Evolutionary conservation across 2,888 invertebrate species (phyloP), one percentile per base, ranked within the genome.

Genomic region (Clusia tigrina): DNA sequence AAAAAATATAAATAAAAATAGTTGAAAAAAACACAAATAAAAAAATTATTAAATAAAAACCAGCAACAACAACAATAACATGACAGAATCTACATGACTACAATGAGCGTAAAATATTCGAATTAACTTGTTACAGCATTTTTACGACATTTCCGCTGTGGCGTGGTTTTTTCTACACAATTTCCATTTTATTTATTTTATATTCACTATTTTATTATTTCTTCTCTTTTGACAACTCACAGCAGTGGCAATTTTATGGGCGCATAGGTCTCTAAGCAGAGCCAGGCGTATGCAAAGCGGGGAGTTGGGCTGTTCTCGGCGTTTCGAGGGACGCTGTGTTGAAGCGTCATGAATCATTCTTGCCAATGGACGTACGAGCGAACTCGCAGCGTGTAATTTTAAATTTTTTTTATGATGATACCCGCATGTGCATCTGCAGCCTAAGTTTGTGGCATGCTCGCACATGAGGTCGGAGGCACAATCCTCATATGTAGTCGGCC

Each of bases 111-210:
- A 52, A 64, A 64, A 64, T 58, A 60, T 56, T 37, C 32, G 54
- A 65, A 65, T 62, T 62, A 62, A 59, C 3, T 48, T 12, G 48
- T 52, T 63, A 56, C 60, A 57, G 25, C 59, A 42, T 59, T 55
- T 48, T 62, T 57, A 54, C 55, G 55, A 60, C 55, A 51, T 51
- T 53, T 58, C 5, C 56, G 56, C n/a, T 56, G 38, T 25, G 23
- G 53, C 46, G 46, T 24, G 56, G 46, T 20, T 22, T 10, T 42
- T 10, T 42, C 12, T 32, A 9, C 12, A 32, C 32, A 32, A 32
- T 32, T 32, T 32, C 5, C 32, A 12, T 32, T 10, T 10, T 42
- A 20, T 57, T 56, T 55, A 25, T 17, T 10, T 18, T 46, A 37
- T 54, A 18, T 1, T 54, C 10, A 15, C 20, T 54, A 17, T 18